Base-by-base conservation (phyloP, 2,113 vertebrate genomes). In the Geococcyx californianus region DNA sequence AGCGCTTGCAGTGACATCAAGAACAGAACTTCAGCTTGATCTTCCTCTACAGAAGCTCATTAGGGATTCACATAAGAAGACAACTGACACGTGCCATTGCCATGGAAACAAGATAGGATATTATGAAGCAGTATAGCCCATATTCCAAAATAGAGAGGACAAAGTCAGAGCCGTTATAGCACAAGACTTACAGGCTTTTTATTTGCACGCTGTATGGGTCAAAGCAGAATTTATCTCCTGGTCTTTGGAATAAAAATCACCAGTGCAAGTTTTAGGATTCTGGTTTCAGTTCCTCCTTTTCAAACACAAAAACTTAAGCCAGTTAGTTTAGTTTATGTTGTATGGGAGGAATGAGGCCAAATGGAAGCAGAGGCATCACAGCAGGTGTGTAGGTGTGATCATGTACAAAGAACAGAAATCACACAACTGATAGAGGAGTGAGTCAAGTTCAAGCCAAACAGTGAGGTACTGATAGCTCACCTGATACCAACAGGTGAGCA, bases 81-180 rank as follows among this genome's bases (percentile, higher is more conserved):
- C 82, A 93, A 95, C 60, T 40, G 92, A 96, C 93, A 96, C 66
- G 80, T 96, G 95, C 88, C 84, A 94, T 96, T 94, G 73, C 96
- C 90, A 95, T 97, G 93, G 96, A 93, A 96, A 97, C 94, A 75
- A 88, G 88, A 94, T 42, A 33, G 92, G 78, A 96, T 90, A 87
- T 95, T 91, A 93, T 47, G 78, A 93, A 96, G 93, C 72, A 60
- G 62, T 87, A 89, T 77, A 92, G 76, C 54, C 83, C 62, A 64
- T 79, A 92, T 78, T 95, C 83, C 90, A 93, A 94, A 96, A 89
- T 4, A 88, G 31, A 92, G 90, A 92, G 62, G 73, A 92, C 83
- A 93, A 93, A 90, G 69, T 63, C 78, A 70, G 64, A 92, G 29
- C 68, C 84, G 68, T 94, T 93, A 88, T 45, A 90, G 88, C 38